Evolutionary conservation across 2,113 vertebrate species (phyloP).

Genomic region (Polypterus bichir): DNA sequence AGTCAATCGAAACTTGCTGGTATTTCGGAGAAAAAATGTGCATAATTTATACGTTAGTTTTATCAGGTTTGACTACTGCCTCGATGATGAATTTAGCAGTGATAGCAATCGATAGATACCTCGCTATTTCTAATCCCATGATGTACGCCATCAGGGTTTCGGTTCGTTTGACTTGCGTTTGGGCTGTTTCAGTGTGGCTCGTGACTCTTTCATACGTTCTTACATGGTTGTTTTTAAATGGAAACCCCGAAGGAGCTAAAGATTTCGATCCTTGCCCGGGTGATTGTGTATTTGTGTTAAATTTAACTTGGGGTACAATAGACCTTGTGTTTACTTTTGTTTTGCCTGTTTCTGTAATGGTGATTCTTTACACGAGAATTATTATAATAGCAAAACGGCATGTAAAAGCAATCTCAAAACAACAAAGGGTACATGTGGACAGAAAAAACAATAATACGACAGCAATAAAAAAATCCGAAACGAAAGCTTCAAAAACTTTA

Average conservation of each 20-base stretch:
- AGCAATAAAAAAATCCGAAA: neutral
- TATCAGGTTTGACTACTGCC: slow-evolving; percentile 2
- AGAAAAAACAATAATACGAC: neutral
- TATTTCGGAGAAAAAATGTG: slow-evolving; percentile 6
- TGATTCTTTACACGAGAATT: slow-evolving; percentile 8
- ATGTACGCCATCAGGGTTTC: slow-evolving; percentile 4
- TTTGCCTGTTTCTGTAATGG: slow-evolving; percentile 7
- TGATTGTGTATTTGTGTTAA: slow-evolving; percentile 2
- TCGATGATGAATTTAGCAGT: slow-evolving; percentile 7
- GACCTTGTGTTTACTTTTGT: neutral
- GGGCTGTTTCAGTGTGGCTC: slow-evolving; percentile 1
- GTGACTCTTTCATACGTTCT: slow-evolving; percentile 3
- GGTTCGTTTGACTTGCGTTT: neutral
- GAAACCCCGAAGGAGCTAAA: neutral
- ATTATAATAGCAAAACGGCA: slow-evolving; percentile 3
- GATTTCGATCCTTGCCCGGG: neutral
- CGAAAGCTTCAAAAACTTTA: slow-evolving; percentile 8
- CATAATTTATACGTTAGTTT: slow-evolving; percentile 7
- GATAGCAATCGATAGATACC: slow-evolving; percentile 8
- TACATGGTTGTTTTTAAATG: slow-evolving; percentile 5
- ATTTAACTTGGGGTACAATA: neutral
- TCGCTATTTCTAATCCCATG: slow-evolving; percentile 4
- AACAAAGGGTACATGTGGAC: neutral
- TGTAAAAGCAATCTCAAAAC: neutral
- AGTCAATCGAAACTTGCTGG: slow-evolving; percentile 8